Base-by-base conservation (phyloP, 2,113 vertebrate species). In the Lathamus discolor region DNA sequence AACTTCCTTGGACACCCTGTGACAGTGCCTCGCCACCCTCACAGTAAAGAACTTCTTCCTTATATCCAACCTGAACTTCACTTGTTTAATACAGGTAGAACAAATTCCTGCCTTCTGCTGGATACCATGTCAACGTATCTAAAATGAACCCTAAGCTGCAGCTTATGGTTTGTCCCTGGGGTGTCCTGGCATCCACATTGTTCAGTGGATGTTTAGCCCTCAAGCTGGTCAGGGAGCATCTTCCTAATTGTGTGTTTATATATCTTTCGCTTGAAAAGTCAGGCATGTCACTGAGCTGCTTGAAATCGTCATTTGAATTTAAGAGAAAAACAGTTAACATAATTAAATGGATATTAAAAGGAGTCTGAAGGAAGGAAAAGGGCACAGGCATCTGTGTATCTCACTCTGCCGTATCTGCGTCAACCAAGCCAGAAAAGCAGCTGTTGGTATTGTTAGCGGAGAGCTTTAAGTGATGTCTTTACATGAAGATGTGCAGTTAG, bases 311-410 rank as follows among this genome's bases (percentile, higher is more conserved):
- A 2, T 86, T 95, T 96, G 88, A 81, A 88, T 79, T 78, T 23
- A 52, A 94, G 66, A 81, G 78, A 39, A 93, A 97, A 96, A 55
- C 29, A 87, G 28, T 68, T 66, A 85, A 96, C 70, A 67, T 74
- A 80, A 64, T 95, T 95, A 94, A 97, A 79, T 84, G 70, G 49
- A n/a, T 80, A 93, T 94, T 90, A 83, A 96, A 96, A 91, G 37
- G 12, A 82, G 68, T 35, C 67, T 87, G 83, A 77, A 80, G 74
- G 74, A 95, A 72, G 46, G 44, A 86, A 84, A 82, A 81, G 77
- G 89, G n/a, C 72, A 79, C 84, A 68, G 72, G 67, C 90, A 93
- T 9, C 17, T 35, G 4, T n/a, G 55, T 43, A 57, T 31, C 61
- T 83, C 70, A 17, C 68, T 66, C 18, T 4, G 63, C 63, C 77